These are phyloP conservation scores for Sciurus carolinensis DNA, from an alignment of 2,797 vertebrate genomes.

Conservation along the genomic window DNA sequence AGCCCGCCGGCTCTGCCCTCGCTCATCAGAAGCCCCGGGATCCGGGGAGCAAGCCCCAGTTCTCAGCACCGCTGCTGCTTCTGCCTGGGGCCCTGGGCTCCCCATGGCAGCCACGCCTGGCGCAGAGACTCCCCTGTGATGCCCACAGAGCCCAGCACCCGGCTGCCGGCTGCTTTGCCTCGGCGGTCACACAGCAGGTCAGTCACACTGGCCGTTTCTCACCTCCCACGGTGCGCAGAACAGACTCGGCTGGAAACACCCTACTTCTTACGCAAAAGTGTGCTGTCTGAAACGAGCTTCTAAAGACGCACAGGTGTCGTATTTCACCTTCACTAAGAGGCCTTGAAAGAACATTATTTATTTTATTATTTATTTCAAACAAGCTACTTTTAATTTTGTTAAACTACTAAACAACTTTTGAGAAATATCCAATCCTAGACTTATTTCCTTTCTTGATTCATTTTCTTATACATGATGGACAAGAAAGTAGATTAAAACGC, in stretches of 20 bases:
- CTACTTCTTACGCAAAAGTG: neutral
- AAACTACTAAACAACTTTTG: neutral
- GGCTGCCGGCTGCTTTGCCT: fast-evolving
- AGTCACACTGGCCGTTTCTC: neutral
- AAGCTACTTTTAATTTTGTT: neutral
- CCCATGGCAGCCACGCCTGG: neutral
- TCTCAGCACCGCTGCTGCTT: neutral
- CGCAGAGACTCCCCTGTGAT: neutral
- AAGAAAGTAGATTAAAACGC: neutral
- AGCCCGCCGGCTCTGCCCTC: neutral
- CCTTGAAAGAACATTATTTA: neutral
- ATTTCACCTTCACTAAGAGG: neutral
- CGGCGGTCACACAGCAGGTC: neutral
- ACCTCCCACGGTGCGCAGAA: fast-evolving
- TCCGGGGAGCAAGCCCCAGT: neutral
- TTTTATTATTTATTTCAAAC: too few relatives aligned
- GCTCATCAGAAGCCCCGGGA: neutral
- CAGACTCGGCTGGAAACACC: neutral
- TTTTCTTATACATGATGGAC: neutral
- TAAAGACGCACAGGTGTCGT: too few relatives aligned
- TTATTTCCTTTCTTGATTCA: neutral
- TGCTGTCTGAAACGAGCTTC: neutral
- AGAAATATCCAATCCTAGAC: neutral
- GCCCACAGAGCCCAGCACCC: fast-evolving
- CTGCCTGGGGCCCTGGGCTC: neutral